A percentile compares a stretch with the other conserved stretches of the same genome.
These are phyloP conservation scores for Nannoperca obscura DNA, from an alignment of 2,797 vertebrate genomes.

Conservation along the genomic window DNA sequence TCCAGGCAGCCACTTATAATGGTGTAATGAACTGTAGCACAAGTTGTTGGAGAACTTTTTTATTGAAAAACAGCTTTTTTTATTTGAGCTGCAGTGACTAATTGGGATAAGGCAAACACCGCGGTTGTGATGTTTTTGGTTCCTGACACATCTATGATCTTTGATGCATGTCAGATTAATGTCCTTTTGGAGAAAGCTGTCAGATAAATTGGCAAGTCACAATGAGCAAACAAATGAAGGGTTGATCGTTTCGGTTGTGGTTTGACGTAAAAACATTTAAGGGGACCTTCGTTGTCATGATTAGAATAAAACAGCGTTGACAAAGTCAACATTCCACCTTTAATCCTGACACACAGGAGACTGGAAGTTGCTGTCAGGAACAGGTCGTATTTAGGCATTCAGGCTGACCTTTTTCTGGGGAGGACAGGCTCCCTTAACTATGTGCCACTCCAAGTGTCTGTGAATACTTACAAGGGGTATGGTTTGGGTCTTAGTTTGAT, in stretches of 20 bases:
- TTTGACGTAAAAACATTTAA: no score
- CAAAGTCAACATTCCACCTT: not conserved
- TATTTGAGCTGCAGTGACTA: constrained; percentile 12
- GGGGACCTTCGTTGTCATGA: no score
- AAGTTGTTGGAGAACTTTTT: constrained; percentile 30
- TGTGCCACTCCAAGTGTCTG: not conserved
- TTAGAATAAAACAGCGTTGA: no score
- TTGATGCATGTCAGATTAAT: constrained; percentile 3
- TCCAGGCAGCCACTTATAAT: constrained; percentile 52
- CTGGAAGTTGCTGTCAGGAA: not conserved
- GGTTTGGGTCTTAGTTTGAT: not conserved
- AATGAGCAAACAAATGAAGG: not conserved
- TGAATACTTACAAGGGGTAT: not conserved
- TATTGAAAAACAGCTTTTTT: constrained; percentile 24
- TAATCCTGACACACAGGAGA: not conserved
- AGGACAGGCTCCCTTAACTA: no score
- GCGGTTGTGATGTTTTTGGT: not conserved
- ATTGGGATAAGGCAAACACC: constrained; percentile 12
- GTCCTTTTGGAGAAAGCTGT: not conserved
- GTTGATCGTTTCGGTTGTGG: no score
- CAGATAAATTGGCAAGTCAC: not conserved
- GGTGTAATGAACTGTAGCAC: constrained; percentile 53
- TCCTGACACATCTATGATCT: not conserved
- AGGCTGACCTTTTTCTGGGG: not conserved
- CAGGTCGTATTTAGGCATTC: not conserved